A percentile compares a stretch with the other conserved stretches of the same genome.
Evolutionary conservation across 2,797 vertebrate genomes (phyloP).

Genomic region (Bovichtus variegatus): DNA sequence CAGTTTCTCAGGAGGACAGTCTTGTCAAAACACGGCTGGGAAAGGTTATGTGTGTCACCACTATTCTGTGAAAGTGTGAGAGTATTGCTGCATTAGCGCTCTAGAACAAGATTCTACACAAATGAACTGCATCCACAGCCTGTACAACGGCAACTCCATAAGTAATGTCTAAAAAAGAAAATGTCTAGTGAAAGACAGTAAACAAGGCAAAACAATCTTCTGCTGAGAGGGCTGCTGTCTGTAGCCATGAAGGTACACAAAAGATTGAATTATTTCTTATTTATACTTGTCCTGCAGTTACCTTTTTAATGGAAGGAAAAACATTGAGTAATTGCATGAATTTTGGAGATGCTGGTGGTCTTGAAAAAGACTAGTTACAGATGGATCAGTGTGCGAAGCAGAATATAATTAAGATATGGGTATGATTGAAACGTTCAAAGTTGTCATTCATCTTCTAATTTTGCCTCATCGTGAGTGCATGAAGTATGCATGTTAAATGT

Average conservation of each 20-base stretch:
- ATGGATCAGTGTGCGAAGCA: background rate
- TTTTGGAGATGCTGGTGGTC: background rate
- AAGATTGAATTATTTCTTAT: background rate
- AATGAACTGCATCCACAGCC: background rate
- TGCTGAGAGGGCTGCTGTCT: background rate
- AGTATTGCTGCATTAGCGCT: background rate
- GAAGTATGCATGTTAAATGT: slow-evolving; percentile 5
- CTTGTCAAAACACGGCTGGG: slow-evolving; percentile 5
- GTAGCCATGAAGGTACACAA: background rate
- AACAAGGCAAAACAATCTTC: slow-evolving; percentile 33
- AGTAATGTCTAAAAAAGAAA: too few relatives aligned
- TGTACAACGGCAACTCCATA: background rate
- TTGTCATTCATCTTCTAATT: background rate
- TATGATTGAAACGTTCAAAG: background rate
- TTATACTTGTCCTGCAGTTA: background rate
- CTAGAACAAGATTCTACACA: background rate
- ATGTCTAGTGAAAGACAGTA: slow-evolving; percentile 20
- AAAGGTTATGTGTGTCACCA: background rate
- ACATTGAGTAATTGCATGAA: background rate
- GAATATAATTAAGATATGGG: slow-evolving; percentile 4
- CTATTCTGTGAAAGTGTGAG: background rate
- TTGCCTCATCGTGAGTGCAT: background rate
- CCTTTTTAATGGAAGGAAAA: background rate
- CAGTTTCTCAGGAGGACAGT: background rate
- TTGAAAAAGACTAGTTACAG: background rate